Evolutionary conservation across 2,888 invertebrate species (phyloP), one percentile per base, ranked within the genome.

Genomic region (Morpho deidamia): DNA sequence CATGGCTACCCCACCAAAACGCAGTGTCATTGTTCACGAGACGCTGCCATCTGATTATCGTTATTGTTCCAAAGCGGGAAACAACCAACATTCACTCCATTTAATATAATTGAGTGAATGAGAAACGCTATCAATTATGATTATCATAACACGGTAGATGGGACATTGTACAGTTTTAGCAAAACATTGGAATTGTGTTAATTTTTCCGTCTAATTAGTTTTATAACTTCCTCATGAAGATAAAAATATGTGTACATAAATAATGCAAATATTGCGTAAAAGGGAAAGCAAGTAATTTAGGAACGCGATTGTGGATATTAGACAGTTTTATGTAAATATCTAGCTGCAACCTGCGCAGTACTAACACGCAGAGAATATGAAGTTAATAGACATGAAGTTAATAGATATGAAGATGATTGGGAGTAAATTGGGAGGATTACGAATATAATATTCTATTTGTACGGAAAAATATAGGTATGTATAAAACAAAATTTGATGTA

Each of bases 21-120:
- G 74, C 76, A 73, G 72, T 84, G 86, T 84, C 84, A 87, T 84
- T 88, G 84, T 83, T 81, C 79, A 75, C 74, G 72, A 81, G 83
- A 83, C 82, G 80, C 73, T 72, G 69, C 75, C 71, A 69, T 77
- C 80, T 77, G 84, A 86, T 85, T 78, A 79, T 77, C 68, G 78
- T 86, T 81, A 86, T 87, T 88, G 88, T 87, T 86, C 75, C 72
- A 72, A 79, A 83, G 77, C 83, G 85, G 85, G 83, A 83, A 87
- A 81, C 79, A 71, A 74, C 72, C 71, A 72, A 72, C 83, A 74
- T 82, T 87, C 83, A 84, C 85, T 83, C 78, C 80, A 86, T 83
- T 87, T 83, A 78, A 78, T 82, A 81, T 82, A 86, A 87, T 85
- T 86, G 81, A 81, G 80, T 73, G 80, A 83, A 80, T 79, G 83